Percentiles rank a stretch among this genome's conserved stretches.
phyloP scores from a whole-genome alignment of 2,797 vertebrate species.

The Melanotaenia maccullochi region DNA sequence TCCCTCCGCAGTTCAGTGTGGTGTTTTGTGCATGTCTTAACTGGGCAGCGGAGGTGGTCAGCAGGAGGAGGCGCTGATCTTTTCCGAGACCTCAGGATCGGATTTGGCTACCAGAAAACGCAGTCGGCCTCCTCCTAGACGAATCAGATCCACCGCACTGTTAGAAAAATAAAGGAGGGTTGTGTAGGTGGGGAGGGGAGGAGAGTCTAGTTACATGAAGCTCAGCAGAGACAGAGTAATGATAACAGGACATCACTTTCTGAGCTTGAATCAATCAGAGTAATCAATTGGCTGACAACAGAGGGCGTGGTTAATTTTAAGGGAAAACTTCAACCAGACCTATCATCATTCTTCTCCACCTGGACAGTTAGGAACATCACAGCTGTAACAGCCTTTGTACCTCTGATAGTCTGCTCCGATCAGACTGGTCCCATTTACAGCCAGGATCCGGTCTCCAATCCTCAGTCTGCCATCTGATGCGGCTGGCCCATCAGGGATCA shows the following conservation, averaged over 20 bases:
- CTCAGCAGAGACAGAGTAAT: slow-evolving; percentile 64
- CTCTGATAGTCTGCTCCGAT: slow-evolving; percentile 94
- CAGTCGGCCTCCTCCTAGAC: slow-evolving; percentile 90
- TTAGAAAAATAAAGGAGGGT: slow-evolving; percentile 14
- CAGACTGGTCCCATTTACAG: slow-evolving; percentile 93
- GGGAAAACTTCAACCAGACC: slow-evolving; percentile 4
- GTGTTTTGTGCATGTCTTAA: slow-evolving; percentile 8
- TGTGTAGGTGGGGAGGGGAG: slow-evolving; percentile 1
- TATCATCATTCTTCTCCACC: slow-evolving; percentile 16
- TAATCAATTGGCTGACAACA: slow-evolving; percentile 49
- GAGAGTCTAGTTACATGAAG: slow-evolving; percentile 61
- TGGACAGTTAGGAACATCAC: not conserved
- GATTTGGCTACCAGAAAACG: slow-evolving; percentile 96
- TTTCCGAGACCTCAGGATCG: slow-evolving; percentile 90
- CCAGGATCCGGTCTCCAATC: slow-evolving; percentile 95
- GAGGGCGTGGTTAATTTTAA: slow-evolving; percentile 26
- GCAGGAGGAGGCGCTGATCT: slow-evolving; percentile 90
- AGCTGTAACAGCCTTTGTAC: slow-evolving; percentile 62
- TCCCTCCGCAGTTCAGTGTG: not conserved
- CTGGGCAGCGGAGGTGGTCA: slow-evolving; percentile 58
- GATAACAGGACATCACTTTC: slow-evolving; percentile 39
- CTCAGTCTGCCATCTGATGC: slow-evolving; percentile 88
- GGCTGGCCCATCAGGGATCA: slow-evolving; percentile 92
- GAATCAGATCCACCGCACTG: slow-evolving; percentile 96
- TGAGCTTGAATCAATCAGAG: slow-evolving; percentile 37